These are phyloP conservation scores for Trichogramma evanescens DNA, from an alignment of 2,888 invertebrate species.

Conservation along the genomic window DNA sequence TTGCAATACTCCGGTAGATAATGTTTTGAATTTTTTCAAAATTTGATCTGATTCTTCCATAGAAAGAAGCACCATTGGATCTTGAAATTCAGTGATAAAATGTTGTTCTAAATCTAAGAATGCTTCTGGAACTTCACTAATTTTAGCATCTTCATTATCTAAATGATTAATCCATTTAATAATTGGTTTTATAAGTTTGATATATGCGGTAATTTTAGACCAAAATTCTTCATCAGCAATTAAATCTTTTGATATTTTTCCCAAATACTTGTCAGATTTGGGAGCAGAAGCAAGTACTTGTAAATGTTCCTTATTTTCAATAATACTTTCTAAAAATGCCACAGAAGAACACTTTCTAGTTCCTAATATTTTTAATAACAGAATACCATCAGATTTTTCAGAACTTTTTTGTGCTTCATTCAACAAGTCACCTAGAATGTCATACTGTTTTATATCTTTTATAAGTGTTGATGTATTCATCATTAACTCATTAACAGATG, in stretches of 20 bases:
- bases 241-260: conserved; percentile 16
- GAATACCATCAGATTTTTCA: conserved; percentile 15
- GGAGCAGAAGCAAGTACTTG: conserved; percentile 25
- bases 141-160: conserved; percentile 24
- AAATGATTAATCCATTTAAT: conserved; percentile 23
- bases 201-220: conserved; percentile 19
- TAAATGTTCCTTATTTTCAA: conserved; percentile 26
- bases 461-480: conserved; percentile 23
- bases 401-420: conserved; percentile 20
- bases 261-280: conserved; percentile 21
- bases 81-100: conserved; percentile 23
- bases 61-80: conserved; percentile 16
- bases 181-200: conserved; percentile 22
- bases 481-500: conserved; percentile 18
- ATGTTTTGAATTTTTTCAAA: conserved; percentile 20
- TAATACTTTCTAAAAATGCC: conserved; percentile 25
- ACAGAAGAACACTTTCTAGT: conserved; percentile 26
- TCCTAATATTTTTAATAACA: conserved; percentile 25
- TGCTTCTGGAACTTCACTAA: conserved; percentile 25
- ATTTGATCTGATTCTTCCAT: conserved; percentile 23
- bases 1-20: conserved; percentile 20
- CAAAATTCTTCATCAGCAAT: conserved; percentile 25
- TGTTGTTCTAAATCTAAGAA: conserved; percentile 25
- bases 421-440: conserved; percentile 23
- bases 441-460: conserved; percentile 27